These are phyloP conservation scores for Ephialtes manifestator DNA, from an alignment of 2,888 invertebrate genomes.

Conservation along the genomic window DNA sequence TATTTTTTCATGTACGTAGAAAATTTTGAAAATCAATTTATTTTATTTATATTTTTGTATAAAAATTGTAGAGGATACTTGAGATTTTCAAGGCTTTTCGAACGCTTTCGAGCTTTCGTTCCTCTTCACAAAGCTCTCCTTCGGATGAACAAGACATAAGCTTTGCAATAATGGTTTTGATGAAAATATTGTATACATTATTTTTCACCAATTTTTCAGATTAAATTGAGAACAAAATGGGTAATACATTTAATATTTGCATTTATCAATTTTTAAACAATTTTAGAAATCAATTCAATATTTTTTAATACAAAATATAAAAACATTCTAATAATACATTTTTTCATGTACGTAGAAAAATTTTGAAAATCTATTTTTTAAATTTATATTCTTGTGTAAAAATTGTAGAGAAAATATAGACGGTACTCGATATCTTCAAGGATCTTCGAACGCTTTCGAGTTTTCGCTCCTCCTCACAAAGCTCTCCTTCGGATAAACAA, in stretches of 20 bases:
- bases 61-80: too few relatives aligned
- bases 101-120: constrained; percentile 8
- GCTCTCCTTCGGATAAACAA: background rate
- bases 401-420: too few relatives aligned
- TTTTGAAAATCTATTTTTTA: too few relatives aligned
- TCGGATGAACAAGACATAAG: background rate
- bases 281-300: too few relatives aligned
- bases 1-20: too few relatives aligned
- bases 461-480: background rate
- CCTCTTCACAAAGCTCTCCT: background rate
- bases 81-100: constrained; percentile 69
- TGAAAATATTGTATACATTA: background rate
- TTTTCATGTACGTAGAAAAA: too few relatives aligned
- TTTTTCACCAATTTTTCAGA: background rate
- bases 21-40: too few relatives aligned
- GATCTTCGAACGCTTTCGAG: constrained; percentile 19
- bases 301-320: too few relatives aligned
- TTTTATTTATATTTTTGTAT: too few relatives aligned
- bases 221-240: background rate
- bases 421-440: constrained; percentile 72
- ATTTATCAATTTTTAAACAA: too few relatives aligned
- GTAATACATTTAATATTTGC: background rate
- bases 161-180: background rate
- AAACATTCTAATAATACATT: too few relatives aligned
- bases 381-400: too few relatives aligned